Percentiles rank a stretch among this genome's conserved stretches.
Evolutionary conservation across 37 sponge, comb jelly and placozoan genomes (phyloP).

Genomic region (Dysidea cf. avara): DNA sequence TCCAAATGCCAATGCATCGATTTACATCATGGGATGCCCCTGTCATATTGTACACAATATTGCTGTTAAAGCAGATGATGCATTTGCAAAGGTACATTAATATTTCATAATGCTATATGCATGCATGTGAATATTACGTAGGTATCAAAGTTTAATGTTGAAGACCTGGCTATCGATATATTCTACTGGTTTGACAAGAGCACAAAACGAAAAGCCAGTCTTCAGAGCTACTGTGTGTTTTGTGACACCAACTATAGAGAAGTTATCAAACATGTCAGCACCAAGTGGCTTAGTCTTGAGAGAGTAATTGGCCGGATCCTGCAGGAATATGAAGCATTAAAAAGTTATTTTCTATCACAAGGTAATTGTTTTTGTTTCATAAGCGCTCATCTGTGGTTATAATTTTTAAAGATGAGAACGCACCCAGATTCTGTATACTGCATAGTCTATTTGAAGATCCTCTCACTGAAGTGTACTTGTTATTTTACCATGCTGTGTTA

Average conservation of each 20-base stretch:
- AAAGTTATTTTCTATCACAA: conserved; percentile 30
- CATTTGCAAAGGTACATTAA: not conserved
- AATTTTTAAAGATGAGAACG: conserved; percentile 4
- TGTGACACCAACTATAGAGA: conserved; percentile 54
- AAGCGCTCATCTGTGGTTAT: not conserved
- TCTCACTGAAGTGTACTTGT: conserved; percentile 40
- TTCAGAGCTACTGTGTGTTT: conserved; percentile 40
- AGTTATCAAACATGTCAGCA: conserved; percentile 33
- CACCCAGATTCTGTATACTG: conserved; percentile 15
- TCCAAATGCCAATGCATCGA: conserved; percentile 4
- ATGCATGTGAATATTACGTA: too few relatives aligned
- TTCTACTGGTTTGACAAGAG: conserved; percentile 55
- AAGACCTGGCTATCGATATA: conserved; percentile 44
- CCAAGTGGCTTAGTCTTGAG: conserved; percentile 45
- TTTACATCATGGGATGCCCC: too few relatives aligned
- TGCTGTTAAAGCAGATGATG: conserved; percentile 22
- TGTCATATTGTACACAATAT: conserved; percentile 53
- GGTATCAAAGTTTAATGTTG: conserved; percentile 48
- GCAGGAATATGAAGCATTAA: conserved; percentile 40
- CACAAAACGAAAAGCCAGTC: conserved; percentile 33
- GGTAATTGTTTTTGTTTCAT: conserved; percentile 7
- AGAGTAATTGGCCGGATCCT: conserved; percentile 31
- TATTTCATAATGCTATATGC: too few relatives aligned
- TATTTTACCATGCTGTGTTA: conserved; percentile 30
- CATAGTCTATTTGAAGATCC: not conserved